Percentiles rank a stretch among this genome's conserved stretches.
These are phyloP conservation scores for Aphaenogaster floridana DNA, from an alignment of 1,140 invertebrate genomes.

Conservation along the genomic window DNA sequence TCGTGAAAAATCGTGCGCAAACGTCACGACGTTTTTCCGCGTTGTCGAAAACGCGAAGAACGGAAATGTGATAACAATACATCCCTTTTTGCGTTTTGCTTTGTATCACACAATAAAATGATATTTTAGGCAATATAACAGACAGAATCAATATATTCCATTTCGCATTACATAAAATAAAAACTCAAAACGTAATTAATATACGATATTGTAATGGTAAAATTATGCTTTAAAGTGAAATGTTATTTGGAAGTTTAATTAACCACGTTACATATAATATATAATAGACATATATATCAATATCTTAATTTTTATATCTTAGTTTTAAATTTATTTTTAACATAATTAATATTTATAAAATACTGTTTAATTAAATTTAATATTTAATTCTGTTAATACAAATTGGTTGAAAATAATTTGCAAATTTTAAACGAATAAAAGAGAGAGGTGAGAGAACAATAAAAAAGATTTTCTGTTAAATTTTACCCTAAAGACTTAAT, in stretches of 20 bases:
- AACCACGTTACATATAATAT: background rate
- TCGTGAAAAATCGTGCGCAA: slow-evolving; percentile 20
- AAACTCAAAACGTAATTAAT: background rate
- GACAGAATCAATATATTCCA: background rate
- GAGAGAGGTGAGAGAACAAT: background rate
- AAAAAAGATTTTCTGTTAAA: background rate
- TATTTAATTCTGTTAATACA: slow-evolving; percentile 1
- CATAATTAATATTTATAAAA: slow-evolving; percentile 7
- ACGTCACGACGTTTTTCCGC: slow-evolving; percentile 24
- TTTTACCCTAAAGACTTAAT: background rate
- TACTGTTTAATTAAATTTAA: background rate
- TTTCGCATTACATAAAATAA: background rate
- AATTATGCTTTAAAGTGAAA: background rate
- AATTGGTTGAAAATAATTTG: background rate
- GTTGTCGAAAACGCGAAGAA: background rate
- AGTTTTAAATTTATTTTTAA: slow-evolving; percentile 6
- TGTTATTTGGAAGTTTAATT: background rate
- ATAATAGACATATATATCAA: background rate
- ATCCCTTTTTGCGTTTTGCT: slow-evolving; percentile 4
- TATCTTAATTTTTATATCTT: background rate
- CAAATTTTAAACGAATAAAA: background rate
- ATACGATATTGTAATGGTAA: background rate
- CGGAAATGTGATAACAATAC: background rate
- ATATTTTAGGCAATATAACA: background rate
- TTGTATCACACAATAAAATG: background rate